Percentiles rank a stretch among this genome's conserved stretches.
Conservation (phyloP, 2,888 invertebrate species). For the Poecilus cupreus region DNA sequence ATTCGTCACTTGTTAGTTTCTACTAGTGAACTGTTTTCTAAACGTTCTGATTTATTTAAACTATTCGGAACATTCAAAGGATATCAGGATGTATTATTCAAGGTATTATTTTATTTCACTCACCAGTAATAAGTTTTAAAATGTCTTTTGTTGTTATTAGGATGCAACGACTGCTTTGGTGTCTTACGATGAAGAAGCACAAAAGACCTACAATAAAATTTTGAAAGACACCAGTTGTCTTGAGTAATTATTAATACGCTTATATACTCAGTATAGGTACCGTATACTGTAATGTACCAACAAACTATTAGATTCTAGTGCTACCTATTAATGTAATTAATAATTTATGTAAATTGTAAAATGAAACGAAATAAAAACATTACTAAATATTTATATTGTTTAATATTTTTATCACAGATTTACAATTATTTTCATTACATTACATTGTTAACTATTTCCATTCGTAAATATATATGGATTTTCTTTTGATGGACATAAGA, state of each 20-base stretch:
- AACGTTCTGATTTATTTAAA: constrained; percentile 78
- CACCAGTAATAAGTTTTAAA: constrained; percentile 20
- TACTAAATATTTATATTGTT: constrained; percentile 17
- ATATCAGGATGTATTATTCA: constrained; percentile 74
- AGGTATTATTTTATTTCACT: constrained; percentile 68
- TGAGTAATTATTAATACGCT: not conserved
- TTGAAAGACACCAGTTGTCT: constrained; percentile 44
- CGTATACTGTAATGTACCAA: too few species aligned
- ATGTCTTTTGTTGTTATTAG: constrained; percentile 65
- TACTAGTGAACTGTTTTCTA: constrained; percentile 75
- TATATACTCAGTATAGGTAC: not conserved
- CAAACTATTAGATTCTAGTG: too few species aligned
- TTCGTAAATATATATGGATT: constrained; percentile 73
- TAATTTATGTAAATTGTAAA: not conserved
- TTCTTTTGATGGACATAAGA: constrained; percentile 73
- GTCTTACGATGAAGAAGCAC: constrained; percentile 66
- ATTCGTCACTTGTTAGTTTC: constrained; percentile 79
- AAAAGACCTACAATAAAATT: constrained; percentile 38
- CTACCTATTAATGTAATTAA: not conserved
- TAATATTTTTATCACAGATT: constrained; percentile 11
- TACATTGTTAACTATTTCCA: constrained; percentile 65
- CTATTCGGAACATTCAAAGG: constrained; percentile 79
- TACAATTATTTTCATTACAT: not conserved
- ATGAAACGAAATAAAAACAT: not conserved
- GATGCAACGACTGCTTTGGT: constrained; percentile 72